A percentile compares a stretch with the other conserved stretches of the same genome.
These are phyloP conservation scores for Labrus mixtus DNA, from an alignment of 2,113 vertebrate species.

Conservation along the genomic window DNA sequence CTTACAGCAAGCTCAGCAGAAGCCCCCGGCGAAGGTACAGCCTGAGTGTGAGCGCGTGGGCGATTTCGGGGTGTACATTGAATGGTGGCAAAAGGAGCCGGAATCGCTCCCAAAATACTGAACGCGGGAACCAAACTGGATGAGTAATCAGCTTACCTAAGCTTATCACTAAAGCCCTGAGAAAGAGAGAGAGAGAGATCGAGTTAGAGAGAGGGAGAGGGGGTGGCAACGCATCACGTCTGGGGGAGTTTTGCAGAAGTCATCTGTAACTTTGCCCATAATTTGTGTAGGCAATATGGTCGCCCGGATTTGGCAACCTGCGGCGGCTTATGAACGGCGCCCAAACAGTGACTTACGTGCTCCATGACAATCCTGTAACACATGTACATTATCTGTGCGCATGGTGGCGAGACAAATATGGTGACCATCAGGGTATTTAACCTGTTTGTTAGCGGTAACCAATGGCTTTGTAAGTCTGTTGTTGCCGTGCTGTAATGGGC, in stretches of 20 bases:
- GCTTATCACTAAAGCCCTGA: slow-evolving; percentile 76
- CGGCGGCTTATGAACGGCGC: background rate
- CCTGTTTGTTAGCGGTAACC: slow-evolving; percentile 20
- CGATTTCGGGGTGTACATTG: slow-evolving; percentile 57
- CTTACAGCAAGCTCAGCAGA: slow-evolving; percentile 87
- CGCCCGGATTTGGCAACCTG: background rate
- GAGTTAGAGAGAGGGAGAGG: background rate
- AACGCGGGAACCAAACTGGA: slow-evolving; percentile 75
- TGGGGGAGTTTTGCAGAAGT: slow-evolving; percentile 58
- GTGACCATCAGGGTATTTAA: slow-evolving; percentile 26
- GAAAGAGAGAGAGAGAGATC: slow-evolving; percentile 52
- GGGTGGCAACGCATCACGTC: slow-evolving; percentile 36
- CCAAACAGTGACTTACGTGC: background rate
- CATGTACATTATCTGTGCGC: background rate
- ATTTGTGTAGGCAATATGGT: slow-evolving; percentile 33
- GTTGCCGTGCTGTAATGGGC: slow-evolving; percentile 42
- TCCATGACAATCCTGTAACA: background rate
- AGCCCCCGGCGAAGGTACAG: slow-evolving; percentile 86
- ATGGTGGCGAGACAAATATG: background rate
- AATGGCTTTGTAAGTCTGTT: slow-evolving; percentile 35
- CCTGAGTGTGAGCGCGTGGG: slow-evolving; percentile 43
- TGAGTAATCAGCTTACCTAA: slow-evolving; percentile 84
- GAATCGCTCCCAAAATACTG: slow-evolving; percentile 77
- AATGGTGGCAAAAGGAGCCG: slow-evolving; percentile 55
- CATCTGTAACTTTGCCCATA: slow-evolving; percentile 33